Percentiles rank a stretch among this genome's conserved stretches.
Evolutionary conservation across 2,113 vertebrate species (phyloP).

Genomic region (Sinocyclocheilus rhinocerous): DNA sequence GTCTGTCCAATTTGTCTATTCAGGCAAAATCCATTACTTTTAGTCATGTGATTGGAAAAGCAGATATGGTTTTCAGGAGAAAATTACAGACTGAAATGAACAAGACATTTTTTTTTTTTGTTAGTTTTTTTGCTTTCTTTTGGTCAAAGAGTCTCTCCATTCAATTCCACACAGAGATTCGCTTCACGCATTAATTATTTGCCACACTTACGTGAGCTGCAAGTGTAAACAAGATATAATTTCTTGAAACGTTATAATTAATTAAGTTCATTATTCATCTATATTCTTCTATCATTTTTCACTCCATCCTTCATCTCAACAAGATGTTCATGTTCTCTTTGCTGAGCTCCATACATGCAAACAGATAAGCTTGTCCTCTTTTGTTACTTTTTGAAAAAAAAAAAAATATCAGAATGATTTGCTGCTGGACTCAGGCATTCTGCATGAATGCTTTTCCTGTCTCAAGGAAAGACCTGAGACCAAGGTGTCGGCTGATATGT

Average conservation of each 20-base stretch:
- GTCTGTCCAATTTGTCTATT: constrained; percentile 33
- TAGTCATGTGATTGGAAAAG: constrained; percentile 22
- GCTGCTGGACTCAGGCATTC: constrained; percentile 9
- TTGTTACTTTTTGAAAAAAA: background rate
- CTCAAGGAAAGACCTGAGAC: background rate
- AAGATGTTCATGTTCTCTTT: constrained; percentile 38
- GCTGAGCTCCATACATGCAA: constrained; percentile 8
- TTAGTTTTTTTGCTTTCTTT: background rate
- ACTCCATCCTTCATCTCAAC: background rate
- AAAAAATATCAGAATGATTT: background rate
- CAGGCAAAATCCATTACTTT: constrained; percentile 26
- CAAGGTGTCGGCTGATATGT: constrained; percentile 17
- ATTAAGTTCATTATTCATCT: background rate
- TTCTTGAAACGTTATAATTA: background rate
- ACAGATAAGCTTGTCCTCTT: constrained; percentile 6
- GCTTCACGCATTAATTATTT: constrained; percentile 12
- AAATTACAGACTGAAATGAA: constrained; percentile 35
- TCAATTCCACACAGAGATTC: constrained; percentile 33
- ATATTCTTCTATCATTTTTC: background rate
- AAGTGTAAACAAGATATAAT: background rate
- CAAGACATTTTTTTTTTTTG: background rate
- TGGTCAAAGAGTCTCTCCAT: constrained; percentile 5
- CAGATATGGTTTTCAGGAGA: constrained; percentile 19
- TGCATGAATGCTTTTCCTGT: constrained; percentile 29
- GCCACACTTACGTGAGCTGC: background rate